A percentile compares a stretch with the other conserved stretches of the same genome.
Evolutionary conservation across 2,113 vertebrate genomes (phyloP).

Genomic region (Tautogolabrus adspersus): DNA sequence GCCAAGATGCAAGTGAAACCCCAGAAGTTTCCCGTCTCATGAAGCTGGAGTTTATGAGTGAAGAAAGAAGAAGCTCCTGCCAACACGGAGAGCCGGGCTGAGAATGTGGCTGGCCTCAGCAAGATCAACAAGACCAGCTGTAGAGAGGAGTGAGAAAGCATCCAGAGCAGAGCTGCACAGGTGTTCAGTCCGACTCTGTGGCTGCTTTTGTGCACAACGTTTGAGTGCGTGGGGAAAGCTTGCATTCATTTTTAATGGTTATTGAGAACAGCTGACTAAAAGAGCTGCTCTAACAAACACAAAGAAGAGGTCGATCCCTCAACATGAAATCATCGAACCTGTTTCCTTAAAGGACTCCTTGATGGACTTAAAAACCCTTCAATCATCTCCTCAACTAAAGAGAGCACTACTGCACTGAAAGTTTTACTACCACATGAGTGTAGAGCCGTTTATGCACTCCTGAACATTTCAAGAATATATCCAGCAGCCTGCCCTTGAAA

Average conservation of each 20-base stretch:
- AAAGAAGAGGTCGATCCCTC: neutral
- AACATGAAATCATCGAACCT: slow-evolving; percentile 15
- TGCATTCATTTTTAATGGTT: slow-evolving; percentile 1
- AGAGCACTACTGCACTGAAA: slow-evolving; percentile 12
- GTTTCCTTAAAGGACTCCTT: slow-evolving; percentile 31
- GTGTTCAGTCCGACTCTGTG: slow-evolving; percentile 32
- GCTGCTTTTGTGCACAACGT: slow-evolving; percentile 16
- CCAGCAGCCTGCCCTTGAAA: too few relatives aligned
- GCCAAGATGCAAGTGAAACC: slow-evolving; percentile 79
- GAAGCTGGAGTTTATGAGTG: slow-evolving; percentile 58
- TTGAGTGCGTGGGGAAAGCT: slow-evolving; percentile 5
- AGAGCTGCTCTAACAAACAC: slow-evolving; percentile 27
- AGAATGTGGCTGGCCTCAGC: slow-evolving; percentile 39
- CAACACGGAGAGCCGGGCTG: slow-evolving; percentile 45
- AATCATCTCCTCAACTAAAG: slow-evolving; percentile 14
- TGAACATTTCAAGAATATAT: too few relatives aligned
- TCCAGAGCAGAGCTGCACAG: slow-evolving; percentile 48
- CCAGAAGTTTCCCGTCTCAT: slow-evolving; percentile 60
- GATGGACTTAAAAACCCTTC: slow-evolving; percentile 10
- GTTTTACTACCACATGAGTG: neutral
- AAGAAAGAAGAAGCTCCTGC: slow-evolving; percentile 50
- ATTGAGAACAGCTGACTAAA: neutral
- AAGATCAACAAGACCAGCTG: slow-evolving; percentile 34
- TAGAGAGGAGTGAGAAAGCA: slow-evolving; percentile 20
- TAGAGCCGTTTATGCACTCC: too few relatives aligned